Conservation (phyloP, 2,113 vertebrate genomes). For the Hyperoodon ampullatus region DNA sequence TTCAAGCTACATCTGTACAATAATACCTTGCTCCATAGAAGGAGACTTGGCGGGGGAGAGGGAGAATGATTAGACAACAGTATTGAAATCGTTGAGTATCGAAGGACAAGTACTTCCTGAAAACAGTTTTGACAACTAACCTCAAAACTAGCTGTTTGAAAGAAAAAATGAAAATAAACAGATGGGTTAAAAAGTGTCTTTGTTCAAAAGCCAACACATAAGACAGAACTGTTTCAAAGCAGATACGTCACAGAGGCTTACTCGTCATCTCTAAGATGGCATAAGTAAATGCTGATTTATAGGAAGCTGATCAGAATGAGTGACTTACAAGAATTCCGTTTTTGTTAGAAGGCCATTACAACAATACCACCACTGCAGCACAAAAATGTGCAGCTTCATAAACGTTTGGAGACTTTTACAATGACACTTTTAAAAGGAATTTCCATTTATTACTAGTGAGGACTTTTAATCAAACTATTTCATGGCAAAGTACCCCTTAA, state of each 20-base stretch:
- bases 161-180: slow-evolving; percentile 1
- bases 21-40: background rate
- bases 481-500: background rate
- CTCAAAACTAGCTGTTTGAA: slow-evolving; percentile 1
- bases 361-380: background rate
- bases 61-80: background rate
- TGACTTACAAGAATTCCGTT: background rate
- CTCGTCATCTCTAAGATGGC: background rate
- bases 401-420: background rate
- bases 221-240: background rate
- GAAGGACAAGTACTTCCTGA: background rate
- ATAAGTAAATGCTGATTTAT: background rate
- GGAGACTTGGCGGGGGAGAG: background rate
- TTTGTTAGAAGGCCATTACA: background rate
- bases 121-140: background rate
- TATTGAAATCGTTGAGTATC: background rate
- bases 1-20: background rate
- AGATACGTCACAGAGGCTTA: background rate
- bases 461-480: background rate
- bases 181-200: background rate
- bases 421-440: background rate
- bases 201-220: slow-evolving; percentile 8
- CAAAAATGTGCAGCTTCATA: background rate
- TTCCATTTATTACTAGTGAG: background rate
- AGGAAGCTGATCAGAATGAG: background rate